Conservation (phyloP, 2,888 invertebrate species). For the Melikaiella ostensackeni region DNA sequence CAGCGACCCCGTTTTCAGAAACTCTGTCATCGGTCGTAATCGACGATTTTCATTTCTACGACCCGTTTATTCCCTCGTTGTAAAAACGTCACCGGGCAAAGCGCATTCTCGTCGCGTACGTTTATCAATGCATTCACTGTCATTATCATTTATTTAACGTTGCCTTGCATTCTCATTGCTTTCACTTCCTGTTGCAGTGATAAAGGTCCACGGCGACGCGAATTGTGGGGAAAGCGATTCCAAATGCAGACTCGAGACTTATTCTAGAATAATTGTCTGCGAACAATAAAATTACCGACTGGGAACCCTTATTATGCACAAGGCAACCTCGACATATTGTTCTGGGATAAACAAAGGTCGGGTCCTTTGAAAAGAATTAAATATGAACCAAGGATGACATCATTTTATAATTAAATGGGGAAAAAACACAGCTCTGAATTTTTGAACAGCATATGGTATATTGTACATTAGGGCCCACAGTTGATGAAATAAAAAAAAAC, state of each 20-base stretch:
- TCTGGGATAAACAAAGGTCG: not conserved
- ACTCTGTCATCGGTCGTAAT: conserved; percentile 21
- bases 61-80: conserved; percentile 24
- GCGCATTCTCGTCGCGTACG: conserved; percentile 5
- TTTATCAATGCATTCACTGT: conserved; percentile 14
- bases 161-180: conserved; percentile 26
- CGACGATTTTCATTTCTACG: conserved; percentile 35
- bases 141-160: conserved; percentile 35
- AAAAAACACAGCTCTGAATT: no score
- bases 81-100: conserved; percentile 21
- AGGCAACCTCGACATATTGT: not conserved
- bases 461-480: no score
- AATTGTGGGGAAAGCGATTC: not conserved
- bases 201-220: not conserved
- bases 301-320: not conserved
- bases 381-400: not conserved
- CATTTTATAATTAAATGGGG: not conserved
- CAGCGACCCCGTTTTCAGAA: conserved; percentile 22
- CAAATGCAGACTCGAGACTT: not conserved
- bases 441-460: no score
- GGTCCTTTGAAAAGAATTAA: not conserved
- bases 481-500: no score
- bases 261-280: conserved; percentile 14
- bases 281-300: conserved; percentile 25
- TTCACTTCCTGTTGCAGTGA: conserved; percentile 35